Evolutionary conservation across 2,888 invertebrate genomes (phyloP), one percentile per base, ranked within the genome.

Genomic region (Scaptomyza flava): DNA sequence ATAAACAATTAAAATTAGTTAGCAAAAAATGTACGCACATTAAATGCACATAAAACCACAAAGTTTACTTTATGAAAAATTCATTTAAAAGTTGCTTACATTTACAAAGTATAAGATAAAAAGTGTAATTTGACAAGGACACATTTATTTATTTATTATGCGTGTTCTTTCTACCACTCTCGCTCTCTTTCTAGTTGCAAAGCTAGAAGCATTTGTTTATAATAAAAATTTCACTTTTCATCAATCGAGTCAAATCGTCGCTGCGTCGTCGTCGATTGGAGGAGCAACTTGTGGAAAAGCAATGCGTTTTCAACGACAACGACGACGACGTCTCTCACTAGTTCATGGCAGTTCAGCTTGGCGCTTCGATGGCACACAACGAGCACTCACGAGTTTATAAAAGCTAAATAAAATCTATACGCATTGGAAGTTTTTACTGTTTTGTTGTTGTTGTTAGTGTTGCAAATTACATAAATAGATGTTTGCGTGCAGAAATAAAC

Each of bases 341-440:
- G 84, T 84, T 84, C 84, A 84, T 72, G 84, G 84, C 87, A 84
- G 84, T 84, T 84, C 85, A 84, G 54, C 53, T 67, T 77, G 69
- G 68, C 54, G 80, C 65, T 66, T 64, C 81, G 87, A 81, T 74
- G 75, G 69, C 48, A 54, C 75, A 68, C 78, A 63, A 84, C 82
- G 64, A 33, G 36, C 42, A 68, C 62, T 59, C 64, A 72, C 73
- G 58, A 9, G 56, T 57, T n/a, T 9, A 51, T 4, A 69, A 43
- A 34, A 45, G 11, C 41, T 14, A 53, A 51, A 34, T n/a, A 60
- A 50, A 56, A 8, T 12, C 38, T 43, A 47, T 51, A 46, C 43
- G 46, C 58, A 47, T 53, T 34, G 43, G 56, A 47, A 45, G 46
- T 43, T 48, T 56, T 43, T 53, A 57, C 36, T 62, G 54, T 33